phyloP scores from a whole-genome alignment of 2,888 invertebrate genomes.

The Spilosoma lubricipeda region DNA sequence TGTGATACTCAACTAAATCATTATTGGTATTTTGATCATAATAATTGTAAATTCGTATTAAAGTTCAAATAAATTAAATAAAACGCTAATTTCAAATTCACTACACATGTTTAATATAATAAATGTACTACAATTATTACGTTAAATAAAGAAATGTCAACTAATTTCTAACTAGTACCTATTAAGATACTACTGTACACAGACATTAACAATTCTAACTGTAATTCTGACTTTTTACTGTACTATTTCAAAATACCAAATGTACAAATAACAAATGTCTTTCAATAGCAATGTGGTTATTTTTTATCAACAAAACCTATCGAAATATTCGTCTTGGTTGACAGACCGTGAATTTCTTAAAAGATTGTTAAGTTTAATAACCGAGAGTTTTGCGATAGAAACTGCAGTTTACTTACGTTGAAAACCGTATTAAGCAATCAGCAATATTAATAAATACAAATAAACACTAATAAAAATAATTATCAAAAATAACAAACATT shows the following conservation, averaged over 20 bases:
- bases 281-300: neutral
- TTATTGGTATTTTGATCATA: neutral
- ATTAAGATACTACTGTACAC: too few species aligned
- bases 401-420: neutral
- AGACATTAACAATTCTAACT: neutral
- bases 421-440: neutral
- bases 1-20: neutral
- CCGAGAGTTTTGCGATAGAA: neutral
- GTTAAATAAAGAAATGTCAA: too few species aligned
- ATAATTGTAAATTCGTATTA: neutral
- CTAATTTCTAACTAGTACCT: too few species aligned
- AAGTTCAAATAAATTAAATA: too few species aligned
- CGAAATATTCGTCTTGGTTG: neutral
- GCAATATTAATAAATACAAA: neutral
- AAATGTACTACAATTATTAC: too few species aligned
- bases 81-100: too few species aligned
- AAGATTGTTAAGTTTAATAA: neutral
- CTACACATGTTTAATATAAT: too few species aligned
- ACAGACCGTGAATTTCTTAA: conserved; percentile 2
- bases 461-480: conserved; percentile 3
- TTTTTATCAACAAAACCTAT: conserved; percentile 2
- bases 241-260: neutral
- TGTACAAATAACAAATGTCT: neutral
- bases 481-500: neutral
- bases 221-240: neutral